phyloP scores from a whole-genome alignment of 2,113 vertebrate species.

The Cynoglossus semilaevis region DNA sequence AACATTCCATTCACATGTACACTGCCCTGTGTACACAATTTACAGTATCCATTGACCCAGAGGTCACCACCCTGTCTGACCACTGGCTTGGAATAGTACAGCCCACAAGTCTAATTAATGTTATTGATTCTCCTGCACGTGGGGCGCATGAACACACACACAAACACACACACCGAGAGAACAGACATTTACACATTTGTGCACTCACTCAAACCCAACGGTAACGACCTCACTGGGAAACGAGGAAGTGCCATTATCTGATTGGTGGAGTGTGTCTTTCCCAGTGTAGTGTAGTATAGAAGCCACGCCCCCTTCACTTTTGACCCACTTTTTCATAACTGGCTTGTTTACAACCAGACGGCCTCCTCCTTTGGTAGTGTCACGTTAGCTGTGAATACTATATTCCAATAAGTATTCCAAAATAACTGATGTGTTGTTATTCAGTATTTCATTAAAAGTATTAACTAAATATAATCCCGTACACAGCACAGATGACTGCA shows the following conservation, averaged over 20 bases:
- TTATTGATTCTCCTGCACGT: constrained; percentile 28
- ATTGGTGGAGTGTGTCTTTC: neutral
- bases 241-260: neutral
- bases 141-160: constrained; percentile 14
- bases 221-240: constrained; percentile 15
- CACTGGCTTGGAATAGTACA: constrained; percentile 4
- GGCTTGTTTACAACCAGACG: constrained; percentile 14
- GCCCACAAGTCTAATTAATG: constrained; percentile 30
- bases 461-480: too few species aligned
- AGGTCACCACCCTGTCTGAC: constrained; percentile 3
- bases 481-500: too few species aligned
- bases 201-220: neutral
- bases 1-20: neutral
- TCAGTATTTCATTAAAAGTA: too few species aligned
- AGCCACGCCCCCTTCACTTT: neutral
- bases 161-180: constrained; percentile 3
- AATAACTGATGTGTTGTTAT: too few species aligned
- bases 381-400: too few species aligned
- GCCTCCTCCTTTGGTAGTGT: neutral
- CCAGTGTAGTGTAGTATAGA: neutral
- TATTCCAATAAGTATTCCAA: too few species aligned
- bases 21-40: neutral
- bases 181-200: constrained; percentile 1
- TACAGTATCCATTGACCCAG: constrained; percentile 10
- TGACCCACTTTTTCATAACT: constrained; percentile 1